phyloP scores from a whole-genome alignment of 2,888 invertebrate genomes.

The Panopea generosa region DNA sequence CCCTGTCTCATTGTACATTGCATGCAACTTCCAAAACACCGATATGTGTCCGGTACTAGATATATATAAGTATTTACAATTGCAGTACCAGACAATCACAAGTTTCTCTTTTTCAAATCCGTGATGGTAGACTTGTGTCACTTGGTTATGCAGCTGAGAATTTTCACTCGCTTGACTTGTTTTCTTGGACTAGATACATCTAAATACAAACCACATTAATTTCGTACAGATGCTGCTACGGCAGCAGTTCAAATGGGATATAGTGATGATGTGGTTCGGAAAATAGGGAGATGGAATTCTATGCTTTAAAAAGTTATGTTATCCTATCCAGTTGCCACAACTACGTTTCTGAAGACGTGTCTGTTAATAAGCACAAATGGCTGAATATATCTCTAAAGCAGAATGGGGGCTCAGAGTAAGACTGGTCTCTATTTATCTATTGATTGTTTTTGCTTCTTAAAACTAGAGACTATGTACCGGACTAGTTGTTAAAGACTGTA shows the following conservation, averaged over 20 bases:
- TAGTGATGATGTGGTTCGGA: constrained; percentile 3
- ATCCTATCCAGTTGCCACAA: background rate
- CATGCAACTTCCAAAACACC: background rate
- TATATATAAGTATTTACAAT: background rate
- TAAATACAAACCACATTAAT: constrained; percentile 7
- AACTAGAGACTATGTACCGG: too few relatives aligned
- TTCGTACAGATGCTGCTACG: constrained; percentile 11
- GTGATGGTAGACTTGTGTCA: background rate
- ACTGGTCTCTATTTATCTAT: too few relatives aligned
- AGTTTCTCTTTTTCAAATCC: background rate
- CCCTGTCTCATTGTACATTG: constrained; percentile 1
- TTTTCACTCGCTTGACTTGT: background rate
- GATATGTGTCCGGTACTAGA: background rate
- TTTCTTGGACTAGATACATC: constrained; percentile 11
- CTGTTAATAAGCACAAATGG: too few relatives aligned
- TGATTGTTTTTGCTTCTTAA: too few relatives aligned
- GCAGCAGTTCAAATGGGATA: constrained; percentile 5
- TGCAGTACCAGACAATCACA: background rate
- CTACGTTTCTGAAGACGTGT: too few relatives aligned
- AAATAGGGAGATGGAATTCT: constrained; percentile 5
- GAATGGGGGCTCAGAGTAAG: too few relatives aligned
- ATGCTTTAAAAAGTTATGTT: constrained; percentile 12
- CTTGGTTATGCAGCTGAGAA: background rate
- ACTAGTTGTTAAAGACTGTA: too few relatives aligned
- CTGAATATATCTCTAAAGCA: too few relatives aligned